Conservation (phyloP, 1,140 invertebrate species). For the Telenomus remus region DNA sequence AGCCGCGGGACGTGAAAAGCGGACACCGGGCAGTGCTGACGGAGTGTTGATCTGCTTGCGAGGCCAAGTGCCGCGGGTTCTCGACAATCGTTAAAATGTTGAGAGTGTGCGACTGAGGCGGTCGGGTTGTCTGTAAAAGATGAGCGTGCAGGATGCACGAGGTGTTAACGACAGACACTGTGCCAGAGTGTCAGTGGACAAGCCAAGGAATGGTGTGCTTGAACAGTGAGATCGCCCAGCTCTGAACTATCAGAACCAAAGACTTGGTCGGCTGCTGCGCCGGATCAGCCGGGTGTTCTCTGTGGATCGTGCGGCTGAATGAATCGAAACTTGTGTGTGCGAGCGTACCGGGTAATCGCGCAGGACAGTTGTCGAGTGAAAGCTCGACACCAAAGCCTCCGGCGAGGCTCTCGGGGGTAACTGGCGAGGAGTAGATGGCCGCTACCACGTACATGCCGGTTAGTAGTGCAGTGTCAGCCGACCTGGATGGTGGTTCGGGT, state of each 20-base stretch:
- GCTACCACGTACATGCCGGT: constrained; percentile 89
- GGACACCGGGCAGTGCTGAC: constrained; percentile 35
- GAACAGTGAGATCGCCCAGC: constrained; percentile 3
- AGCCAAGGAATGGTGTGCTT: constrained; percentile 25
- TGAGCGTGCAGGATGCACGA: constrained; percentile 27
- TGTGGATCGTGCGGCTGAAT: constrained; percentile 14
- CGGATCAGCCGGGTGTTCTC: background rate
- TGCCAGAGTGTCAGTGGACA: constrained; percentile 6
- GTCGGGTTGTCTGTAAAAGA: constrained; percentile 11
- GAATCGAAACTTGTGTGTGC: constrained; percentile 10
- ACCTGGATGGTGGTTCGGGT: constrained; percentile 84
- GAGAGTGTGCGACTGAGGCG: constrained; percentile 20
- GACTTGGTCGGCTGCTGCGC: background rate
- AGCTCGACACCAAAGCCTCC: constrained; percentile 47
- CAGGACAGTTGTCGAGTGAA: constrained; percentile 37
- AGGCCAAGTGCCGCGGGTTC: constrained; percentile 20
- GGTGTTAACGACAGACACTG: constrained; percentile 22
- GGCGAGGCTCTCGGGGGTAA: constrained; percentile 49
- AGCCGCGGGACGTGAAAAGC: constrained; percentile 45
- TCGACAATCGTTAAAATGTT: constrained; percentile 21
- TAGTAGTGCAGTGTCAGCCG: constrained; percentile 82
- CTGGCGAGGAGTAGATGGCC: constrained; percentile 79
- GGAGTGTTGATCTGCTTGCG: constrained; percentile 39
- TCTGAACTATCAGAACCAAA: background rate
- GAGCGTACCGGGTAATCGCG: constrained; percentile 13